A percentile compares a stretch with the other conserved stretches of the same genome.
Conservation (phyloP, 2,113 vertebrate species). For the Hydrolagus affinis region DNA sequence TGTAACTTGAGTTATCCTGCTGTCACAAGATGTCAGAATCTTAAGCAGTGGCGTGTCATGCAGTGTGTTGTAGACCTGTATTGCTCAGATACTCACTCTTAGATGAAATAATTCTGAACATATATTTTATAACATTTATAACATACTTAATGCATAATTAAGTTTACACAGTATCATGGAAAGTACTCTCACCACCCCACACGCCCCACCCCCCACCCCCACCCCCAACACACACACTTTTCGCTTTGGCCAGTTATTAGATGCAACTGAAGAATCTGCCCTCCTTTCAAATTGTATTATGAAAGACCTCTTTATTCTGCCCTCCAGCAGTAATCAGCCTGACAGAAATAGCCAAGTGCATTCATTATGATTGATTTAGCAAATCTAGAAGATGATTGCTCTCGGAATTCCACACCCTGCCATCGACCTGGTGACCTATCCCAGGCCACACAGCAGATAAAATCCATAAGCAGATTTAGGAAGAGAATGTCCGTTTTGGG, state of each 20-base stretch:
- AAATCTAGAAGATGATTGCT: constrained; percentile 81
- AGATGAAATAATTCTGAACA: constrained; percentile 26
- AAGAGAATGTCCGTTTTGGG: constrained; percentile 54
- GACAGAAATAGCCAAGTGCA: constrained; percentile 73
- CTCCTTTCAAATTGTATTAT: constrained; percentile 77
- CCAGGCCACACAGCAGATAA: constrained; percentile 78
- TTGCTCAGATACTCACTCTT: neutral
- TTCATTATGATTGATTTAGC: constrained; percentile 97
- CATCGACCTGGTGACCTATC: constrained; percentile 81
- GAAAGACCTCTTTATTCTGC: constrained; percentile 67
- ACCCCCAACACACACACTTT: constrained; percentile 62
- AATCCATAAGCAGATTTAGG: constrained; percentile 84
- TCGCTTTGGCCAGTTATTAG: constrained; percentile 84
- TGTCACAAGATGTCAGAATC: neutral
- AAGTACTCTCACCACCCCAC: constrained; percentile 68
- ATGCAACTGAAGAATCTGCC: constrained; percentile 83
- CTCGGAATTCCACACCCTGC: constrained; percentile 78
- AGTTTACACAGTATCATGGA: constrained; percentile 60
- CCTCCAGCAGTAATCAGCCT: constrained; percentile 69
- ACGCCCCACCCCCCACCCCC: no score
- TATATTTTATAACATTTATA: constrained; percentile 48
- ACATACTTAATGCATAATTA: constrained; percentile 67
- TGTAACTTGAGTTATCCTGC: neutral
- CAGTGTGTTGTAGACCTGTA: neutral
- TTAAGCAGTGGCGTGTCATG: neutral